These are phyloP conservation scores for Nansenia antarctica DNA, from an alignment of 2,113 vertebrate genomes.

Conservation along the genomic window DNA sequence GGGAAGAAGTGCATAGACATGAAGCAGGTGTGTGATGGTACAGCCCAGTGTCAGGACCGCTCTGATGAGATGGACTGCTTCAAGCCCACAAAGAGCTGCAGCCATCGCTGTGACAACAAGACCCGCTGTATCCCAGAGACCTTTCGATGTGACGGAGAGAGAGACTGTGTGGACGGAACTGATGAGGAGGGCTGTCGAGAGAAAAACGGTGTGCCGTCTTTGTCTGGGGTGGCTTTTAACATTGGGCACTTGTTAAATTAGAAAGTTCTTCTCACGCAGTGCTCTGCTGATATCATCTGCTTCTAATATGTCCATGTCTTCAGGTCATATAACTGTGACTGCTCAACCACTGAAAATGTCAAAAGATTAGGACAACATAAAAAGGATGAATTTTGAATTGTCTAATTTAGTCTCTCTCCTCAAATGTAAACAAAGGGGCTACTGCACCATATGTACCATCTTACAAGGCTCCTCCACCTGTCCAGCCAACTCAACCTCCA, in stretches of 20 bases:
- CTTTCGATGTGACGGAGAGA: constrained; percentile 85
- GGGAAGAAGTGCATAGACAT: constrained; percentile 71
- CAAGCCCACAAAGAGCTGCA: constrained; percentile 66
- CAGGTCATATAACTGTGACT: no score
- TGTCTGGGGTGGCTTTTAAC: no score
- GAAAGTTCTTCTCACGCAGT: no score
- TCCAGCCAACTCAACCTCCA: neutral
- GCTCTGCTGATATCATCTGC: no score
- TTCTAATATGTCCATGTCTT: no score
- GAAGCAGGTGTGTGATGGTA: constrained; percentile 79
- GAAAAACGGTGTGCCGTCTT: no score
- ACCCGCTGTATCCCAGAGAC: constrained; percentile 80
- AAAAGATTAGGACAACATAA: no score
- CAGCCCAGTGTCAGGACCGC: constrained; percentile 76
- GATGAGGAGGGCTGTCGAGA: constrained; percentile 80
- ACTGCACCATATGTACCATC: neutral
- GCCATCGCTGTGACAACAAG: constrained; percentile 73
- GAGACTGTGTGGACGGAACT: constrained; percentile 78
- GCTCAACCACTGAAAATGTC: constrained; percentile 62
- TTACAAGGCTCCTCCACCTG: neutral
- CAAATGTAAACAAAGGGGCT: no score
- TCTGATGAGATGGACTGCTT: constrained; percentile 83
- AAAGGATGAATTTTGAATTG: no score
- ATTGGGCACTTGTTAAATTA: no score
- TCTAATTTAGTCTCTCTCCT: neutral